A percentile compares a stretch with the other conserved stretches of the same genome.
Conservation (phyloP, 2,888 invertebrate species). For the Allygus modestus region DNA sequence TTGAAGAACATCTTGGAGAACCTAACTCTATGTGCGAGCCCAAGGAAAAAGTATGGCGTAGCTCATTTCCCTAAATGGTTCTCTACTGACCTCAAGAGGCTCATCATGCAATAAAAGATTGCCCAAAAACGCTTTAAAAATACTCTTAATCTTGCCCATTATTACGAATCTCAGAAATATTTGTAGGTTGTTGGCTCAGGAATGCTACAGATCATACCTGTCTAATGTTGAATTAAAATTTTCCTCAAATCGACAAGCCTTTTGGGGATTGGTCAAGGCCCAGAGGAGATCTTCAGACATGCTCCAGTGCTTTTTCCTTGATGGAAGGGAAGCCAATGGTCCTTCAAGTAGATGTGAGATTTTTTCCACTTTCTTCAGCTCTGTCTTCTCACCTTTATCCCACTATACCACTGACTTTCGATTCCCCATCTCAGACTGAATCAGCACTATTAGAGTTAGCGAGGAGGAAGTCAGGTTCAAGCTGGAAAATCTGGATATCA, state of each 20-base stretch:
- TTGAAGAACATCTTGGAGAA: neutral
- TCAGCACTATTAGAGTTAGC: slow-evolving; percentile 1
- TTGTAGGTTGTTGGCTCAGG: neutral
- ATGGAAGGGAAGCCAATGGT: slow-evolving; percentile 17
- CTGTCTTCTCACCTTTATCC: neutral
- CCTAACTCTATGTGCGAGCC: neutral
- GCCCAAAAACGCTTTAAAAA: slow-evolving; percentile 33
- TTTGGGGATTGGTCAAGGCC: neutral
- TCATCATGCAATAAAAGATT: slow-evolving; percentile 27
- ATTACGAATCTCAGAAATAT: slow-evolving; percentile 39
- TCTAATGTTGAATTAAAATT: neutral
- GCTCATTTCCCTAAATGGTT: slow-evolving; percentile 53
- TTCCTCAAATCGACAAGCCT: slow-evolving; percentile 18
- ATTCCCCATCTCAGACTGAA: neutral
- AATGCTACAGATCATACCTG: slow-evolving; percentile 7
- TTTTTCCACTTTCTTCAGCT: slow-evolving; percentile 33
- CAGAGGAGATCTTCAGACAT: slow-evolving; percentile 24
- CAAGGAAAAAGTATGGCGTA: neutral
- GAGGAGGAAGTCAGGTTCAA: neutral
- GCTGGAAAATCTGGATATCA: slow-evolving; percentile 17
- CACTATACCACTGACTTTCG: neutral
- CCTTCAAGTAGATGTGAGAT: neutral
- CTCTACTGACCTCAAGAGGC: slow-evolving; percentile 39
- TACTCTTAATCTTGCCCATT: slow-evolving; percentile 25
- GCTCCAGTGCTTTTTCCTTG: neutral